Conservation (phyloP, 92 coral and sea anemone genomes). For the Zoanthus sociatus region DNA sequence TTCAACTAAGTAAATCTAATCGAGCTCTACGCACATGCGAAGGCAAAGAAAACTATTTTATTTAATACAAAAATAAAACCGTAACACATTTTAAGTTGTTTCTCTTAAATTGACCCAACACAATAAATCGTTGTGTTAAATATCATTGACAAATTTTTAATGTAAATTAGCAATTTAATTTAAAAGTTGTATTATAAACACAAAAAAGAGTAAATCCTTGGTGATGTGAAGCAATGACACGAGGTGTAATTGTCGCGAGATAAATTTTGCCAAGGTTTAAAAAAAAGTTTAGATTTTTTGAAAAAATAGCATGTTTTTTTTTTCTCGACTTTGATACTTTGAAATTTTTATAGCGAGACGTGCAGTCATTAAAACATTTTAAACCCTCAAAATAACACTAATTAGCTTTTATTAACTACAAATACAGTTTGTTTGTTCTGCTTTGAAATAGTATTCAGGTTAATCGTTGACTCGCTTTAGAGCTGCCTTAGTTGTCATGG, state of each 20-base stretch:
- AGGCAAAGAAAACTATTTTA: neutral
- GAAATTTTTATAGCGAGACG: neutral
- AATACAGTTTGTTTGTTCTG: constrained; percentile 25
- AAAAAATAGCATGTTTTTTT: neutral
- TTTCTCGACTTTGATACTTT: neutral
- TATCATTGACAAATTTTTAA: neutral
- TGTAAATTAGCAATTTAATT: neutral
- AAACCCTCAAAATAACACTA: constrained; percentile 23
- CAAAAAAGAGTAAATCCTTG: too few species aligned
- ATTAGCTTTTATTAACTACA: constrained; percentile 31
- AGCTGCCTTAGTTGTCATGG: constrained; percentile 16
- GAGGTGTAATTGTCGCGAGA: too few species aligned
- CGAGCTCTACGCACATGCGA: constrained; percentile 6
- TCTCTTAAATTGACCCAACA: neutral
- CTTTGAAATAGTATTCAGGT: constrained; percentile 35
- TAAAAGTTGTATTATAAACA: too few species aligned
- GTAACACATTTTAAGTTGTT: neutral
- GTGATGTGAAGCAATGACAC: too few species aligned
- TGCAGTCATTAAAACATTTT: neutral
- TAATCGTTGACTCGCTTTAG: constrained; percentile 22
- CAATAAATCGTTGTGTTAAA: neutral
- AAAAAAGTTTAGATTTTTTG: neutral
- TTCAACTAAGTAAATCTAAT: constrained; percentile 31
- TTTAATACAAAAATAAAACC: neutral
- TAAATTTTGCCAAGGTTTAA: too few species aligned